Percentiles rank a stretch among this genome's conserved stretches.
Conservation (phyloP, 2,113 vertebrate genomes). For the Noctilio leporinus region DNA sequence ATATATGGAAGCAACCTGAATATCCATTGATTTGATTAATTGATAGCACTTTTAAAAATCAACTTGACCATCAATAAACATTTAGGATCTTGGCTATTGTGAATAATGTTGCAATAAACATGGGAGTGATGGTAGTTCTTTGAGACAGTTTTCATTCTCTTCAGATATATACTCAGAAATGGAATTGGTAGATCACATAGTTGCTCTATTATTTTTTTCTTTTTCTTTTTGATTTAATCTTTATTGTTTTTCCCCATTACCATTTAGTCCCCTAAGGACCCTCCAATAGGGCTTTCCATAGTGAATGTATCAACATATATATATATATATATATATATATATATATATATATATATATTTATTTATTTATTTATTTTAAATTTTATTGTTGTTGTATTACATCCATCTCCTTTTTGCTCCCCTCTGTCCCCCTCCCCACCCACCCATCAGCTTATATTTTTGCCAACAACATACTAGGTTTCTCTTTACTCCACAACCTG, state of each 20-base stretch:
- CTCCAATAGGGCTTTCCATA: neutral
- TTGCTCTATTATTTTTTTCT: neutral
- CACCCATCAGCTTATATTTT: neutral
- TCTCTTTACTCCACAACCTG: neutral
- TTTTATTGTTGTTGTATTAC: too few relatives aligned
- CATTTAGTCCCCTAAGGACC: neutral
- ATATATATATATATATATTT: too few relatives aligned
- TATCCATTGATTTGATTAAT: neutral
- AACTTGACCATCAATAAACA: neutral
- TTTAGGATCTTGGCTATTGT: neutral
- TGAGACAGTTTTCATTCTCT: neutral
- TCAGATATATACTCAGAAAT: neutral
- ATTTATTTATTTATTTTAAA: too few relatives aligned
- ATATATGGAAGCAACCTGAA: neutral
- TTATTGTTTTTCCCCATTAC: too few relatives aligned
- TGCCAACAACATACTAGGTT: neutral
- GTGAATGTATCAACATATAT: neutral
- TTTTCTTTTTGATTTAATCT: too few relatives aligned
- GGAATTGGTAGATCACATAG: neutral
- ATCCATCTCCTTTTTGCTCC: too few relatives aligned
- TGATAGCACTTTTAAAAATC: neutral
- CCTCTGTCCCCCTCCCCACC: too few relatives aligned
- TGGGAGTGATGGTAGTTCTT: neutral
- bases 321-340: too few relatives aligned
- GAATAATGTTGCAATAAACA: neutral